Evolutionary conservation across 1,140 invertebrate genomes (phyloP).

Genomic region (Phymorhynchus buccinoides): DNA sequence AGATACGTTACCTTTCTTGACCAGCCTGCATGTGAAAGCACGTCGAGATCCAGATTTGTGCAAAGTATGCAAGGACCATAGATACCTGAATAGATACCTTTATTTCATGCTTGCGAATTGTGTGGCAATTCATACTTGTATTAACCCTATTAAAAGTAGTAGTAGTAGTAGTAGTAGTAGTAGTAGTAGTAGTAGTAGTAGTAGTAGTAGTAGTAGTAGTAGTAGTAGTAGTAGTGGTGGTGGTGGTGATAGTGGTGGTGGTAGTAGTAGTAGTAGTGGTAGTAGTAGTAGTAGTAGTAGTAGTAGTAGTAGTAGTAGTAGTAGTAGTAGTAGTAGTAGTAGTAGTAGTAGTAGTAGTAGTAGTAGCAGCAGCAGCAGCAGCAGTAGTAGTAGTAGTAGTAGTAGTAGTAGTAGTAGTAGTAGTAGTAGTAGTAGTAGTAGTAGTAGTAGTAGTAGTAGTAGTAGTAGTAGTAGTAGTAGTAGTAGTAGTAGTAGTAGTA

Average conservation of each 20-base stretch:
- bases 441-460: constrained; percentile 2
- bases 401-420: constrained; percentile 5
- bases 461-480: background rate
- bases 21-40: too few relatives aligned
- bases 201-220: background rate
- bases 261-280: background rate
- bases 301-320: constrained; percentile 37
- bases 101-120: background rate
- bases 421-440: constrained; percentile 27
- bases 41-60: too few relatives aligned
- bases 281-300: constrained; percentile 23
- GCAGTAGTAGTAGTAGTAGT: background rate
- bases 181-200: constrained; percentile 26
- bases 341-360: background rate
- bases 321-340: constrained; percentile 21
- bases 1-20: too few relatives aligned
- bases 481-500: constrained; percentile 20
- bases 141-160: background rate
- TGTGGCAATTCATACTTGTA: background rate
- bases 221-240: background rate
- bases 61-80: too few relatives aligned
- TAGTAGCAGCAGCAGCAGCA: background rate
- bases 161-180: constrained; percentile 21
- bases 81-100: too few relatives aligned
- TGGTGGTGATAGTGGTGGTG: background rate